phyloP scores from a whole-genome alignment of 2,888 invertebrate genomes.

The Pherbina coryleti region DNA sequence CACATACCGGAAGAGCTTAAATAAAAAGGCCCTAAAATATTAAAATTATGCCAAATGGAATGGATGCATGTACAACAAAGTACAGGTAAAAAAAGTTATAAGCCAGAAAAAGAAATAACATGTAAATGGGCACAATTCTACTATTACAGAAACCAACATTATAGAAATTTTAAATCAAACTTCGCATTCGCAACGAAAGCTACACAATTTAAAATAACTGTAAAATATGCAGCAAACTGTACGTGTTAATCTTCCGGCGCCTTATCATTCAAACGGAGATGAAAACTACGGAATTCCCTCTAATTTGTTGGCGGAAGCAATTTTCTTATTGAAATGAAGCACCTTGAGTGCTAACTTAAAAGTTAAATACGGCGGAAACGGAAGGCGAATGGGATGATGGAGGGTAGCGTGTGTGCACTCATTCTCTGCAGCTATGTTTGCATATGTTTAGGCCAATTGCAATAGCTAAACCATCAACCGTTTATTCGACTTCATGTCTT shows the following conservation, averaged over 20 bases:
- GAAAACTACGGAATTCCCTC: slow-evolving; percentile 52
- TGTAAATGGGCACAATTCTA: no score
- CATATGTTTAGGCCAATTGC: no score
- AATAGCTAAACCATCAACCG: neutral
- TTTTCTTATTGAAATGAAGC: slow-evolving; percentile 60
- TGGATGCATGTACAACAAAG: neutral
- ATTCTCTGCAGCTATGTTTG: no score
- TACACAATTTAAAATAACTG: no score
- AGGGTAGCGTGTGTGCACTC: no score
- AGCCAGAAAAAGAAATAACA: no score
- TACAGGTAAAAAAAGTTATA: no score
- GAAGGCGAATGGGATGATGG: neutral
- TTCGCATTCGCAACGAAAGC: no score
- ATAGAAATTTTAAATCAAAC: no score
- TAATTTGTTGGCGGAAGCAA: slow-evolving; percentile 66
- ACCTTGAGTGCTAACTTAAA: neutral
- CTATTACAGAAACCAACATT: no score
- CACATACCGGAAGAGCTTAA: neutral
- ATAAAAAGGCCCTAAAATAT: neutral
- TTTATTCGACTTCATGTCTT: neutral
- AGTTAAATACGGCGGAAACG: neutral
- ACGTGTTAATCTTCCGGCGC: neutral
- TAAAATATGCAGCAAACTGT: no score
- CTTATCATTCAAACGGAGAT: neutral
- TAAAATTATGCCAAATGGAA: neutral